phyloP scores from a whole-genome alignment of 2,888 invertebrate species.

The Caenorhabditis afra region DNA sequence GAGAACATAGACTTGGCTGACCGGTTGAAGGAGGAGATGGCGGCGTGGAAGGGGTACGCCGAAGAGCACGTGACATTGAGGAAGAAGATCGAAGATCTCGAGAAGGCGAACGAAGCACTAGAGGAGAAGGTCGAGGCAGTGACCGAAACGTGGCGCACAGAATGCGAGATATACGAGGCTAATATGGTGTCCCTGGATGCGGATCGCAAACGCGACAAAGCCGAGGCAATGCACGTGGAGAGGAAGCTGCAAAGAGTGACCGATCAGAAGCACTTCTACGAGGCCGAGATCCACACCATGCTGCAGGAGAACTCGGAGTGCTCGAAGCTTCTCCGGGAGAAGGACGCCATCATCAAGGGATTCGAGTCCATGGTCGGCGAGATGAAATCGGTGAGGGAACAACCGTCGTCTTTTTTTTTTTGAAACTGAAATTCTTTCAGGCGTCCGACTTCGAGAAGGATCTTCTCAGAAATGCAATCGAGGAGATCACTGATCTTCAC shows the following conservation, averaged over 20 bases:
- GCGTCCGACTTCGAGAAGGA: too few species aligned
- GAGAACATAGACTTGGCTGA: too few species aligned
- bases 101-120: conserved; percentile 10
- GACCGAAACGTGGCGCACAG: conserved; percentile 12
- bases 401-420: too few species aligned
- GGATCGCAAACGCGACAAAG: neutral
- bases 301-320: conserved; percentile 20
- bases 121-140: conserved; percentile 29
- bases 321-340: conserved; percentile 4
- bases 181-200: neutral
- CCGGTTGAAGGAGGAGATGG: conserved; percentile 9
- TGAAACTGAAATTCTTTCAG: too few species aligned
- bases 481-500: too few species aligned
- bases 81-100: conserved; percentile 6
- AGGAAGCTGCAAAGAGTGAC: neutral
- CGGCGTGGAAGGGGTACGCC: conserved; percentile 11
- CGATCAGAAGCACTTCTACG: neutral
- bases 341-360: too few species aligned
- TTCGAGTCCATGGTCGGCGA: too few species aligned
- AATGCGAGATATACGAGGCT: conserved; percentile 13
- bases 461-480: too few species aligned
- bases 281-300: too few species aligned
- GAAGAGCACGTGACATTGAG: neutral
- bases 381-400: too few species aligned
- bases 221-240: neutral